Evolutionary conservation across 1,140 invertebrate species (phyloP).

Genomic region (Heliothis subflexa): DNA sequence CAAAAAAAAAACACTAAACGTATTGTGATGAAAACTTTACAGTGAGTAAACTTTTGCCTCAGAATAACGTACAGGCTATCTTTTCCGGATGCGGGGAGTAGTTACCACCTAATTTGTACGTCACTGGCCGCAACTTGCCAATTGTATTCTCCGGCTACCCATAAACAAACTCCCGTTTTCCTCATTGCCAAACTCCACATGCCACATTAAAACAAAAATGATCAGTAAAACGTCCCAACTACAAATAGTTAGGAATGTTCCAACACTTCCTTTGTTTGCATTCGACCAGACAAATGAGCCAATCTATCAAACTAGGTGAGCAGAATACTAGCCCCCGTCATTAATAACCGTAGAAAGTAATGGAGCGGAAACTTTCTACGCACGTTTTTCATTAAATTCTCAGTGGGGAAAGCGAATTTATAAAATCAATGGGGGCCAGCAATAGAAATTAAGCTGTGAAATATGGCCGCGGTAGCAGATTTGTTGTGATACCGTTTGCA

Average conservation of each 20-base stretch:
- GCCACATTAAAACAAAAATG: conserved; percentile 22
- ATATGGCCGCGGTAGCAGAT: conserved; percentile 42
- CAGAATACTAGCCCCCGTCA: conserved; percentile 51
- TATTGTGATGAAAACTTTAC: no score
- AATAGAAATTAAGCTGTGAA: conserved; percentile 51
- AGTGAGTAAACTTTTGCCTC: no score
- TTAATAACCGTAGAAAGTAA: conserved; percentile 64
- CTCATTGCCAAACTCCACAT: neutral
- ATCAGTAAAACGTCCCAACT: conserved; percentile 35
- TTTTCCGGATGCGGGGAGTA: no score
- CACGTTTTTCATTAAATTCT: conserved; percentile 69
- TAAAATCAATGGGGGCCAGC: conserved; percentile 60
- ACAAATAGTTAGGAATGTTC: conserved; percentile 21
- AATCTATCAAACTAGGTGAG: conserved; percentile 58
- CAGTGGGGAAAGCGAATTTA: conserved; percentile 56
- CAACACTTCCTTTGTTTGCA: conserved; percentile 45
- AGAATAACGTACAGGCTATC: no score
- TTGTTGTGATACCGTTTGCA: conserved; percentile 42
- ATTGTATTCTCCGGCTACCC: no score
- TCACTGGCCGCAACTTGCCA: no score
- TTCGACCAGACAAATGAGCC: conserved; percentile 48
- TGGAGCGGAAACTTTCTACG: conserved; percentile 64
- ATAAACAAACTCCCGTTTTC: conserved; percentile 14
- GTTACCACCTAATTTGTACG: no score
- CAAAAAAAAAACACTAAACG: no score